phyloP scores from a whole-genome alignment of 1,140 invertebrate species.

The Bilobella aurantiaca region DNA sequence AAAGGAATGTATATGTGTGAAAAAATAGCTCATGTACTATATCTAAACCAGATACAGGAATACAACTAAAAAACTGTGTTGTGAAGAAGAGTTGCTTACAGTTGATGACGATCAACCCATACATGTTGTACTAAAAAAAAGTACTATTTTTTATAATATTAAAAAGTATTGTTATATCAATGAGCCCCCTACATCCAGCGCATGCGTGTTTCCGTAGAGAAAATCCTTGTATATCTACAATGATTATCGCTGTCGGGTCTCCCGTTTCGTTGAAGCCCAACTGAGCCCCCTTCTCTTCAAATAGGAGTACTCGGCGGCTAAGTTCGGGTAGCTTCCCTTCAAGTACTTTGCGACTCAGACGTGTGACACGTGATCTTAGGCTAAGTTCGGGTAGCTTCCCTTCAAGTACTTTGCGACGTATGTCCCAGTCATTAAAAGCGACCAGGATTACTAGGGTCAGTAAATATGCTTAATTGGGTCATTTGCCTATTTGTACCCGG shows the following conservation, averaged over 20 bases:
- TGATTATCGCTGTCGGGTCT: neutral
- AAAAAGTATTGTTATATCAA: no score
- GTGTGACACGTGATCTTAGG: no score
- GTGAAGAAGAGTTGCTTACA: no score
- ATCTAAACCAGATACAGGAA: no score
- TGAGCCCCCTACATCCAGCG: neutral
- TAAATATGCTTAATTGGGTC: no score
- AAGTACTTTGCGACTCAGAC: no score
- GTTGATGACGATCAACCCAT: neutral
- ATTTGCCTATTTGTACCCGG: no score
- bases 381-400: no score
- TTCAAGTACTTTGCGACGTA: neutral
- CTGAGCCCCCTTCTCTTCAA: neutral
- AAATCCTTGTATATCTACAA: neutral
- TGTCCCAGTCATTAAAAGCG: neutral
- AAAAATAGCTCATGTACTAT: no score
- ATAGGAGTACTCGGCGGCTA: neutral
- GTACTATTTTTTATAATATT: neutral
- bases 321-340: neutral
- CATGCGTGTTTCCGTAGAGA: neutral
- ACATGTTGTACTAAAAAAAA: neutral
- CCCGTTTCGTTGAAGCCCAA: neutral
- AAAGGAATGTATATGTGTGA: no score
- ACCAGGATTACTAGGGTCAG: neutral
- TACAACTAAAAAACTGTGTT: no score